Evolutionary conservation across 1,140 invertebrate species (phyloP).

Genomic region (Asobara japonica): DNA sequence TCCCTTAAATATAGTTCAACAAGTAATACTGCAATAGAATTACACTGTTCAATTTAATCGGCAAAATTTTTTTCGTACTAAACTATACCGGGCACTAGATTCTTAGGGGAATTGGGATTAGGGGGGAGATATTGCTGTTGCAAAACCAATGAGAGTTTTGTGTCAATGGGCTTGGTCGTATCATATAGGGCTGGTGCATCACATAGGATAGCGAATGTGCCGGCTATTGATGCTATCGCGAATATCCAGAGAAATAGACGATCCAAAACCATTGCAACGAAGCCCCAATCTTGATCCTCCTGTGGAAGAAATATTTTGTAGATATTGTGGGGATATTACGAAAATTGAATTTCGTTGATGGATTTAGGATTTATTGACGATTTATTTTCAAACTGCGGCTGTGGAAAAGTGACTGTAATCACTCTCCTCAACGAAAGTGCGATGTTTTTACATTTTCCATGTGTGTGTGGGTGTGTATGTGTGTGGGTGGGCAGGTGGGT

Average conservation of each 20-base stretch:
- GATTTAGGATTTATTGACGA: too few relatives aligned
- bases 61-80: constrained; percentile 15
- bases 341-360: too few relatives aligned
- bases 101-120: constrained; percentile 45
- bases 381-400: too few relatives aligned
- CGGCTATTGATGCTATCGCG: constrained; percentile 88
- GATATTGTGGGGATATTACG: constrained; percentile 7
- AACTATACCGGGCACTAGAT: constrained; percentile 40
- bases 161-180: constrained; percentile 89
- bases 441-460: too few relatives aligned
- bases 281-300: constrained; percentile 99
- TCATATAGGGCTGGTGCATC: constrained; percentile 92
- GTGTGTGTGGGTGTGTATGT: too few relatives aligned
- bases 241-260: constrained; percentile 97
- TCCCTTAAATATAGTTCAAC: neutral
- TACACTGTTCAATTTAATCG: neutral
- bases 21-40: constrained; percentile 5
- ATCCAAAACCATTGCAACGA: constrained; percentile 99
- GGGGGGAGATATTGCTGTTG: constrained; percentile 77
- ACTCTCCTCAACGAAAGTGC: too few relatives aligned
- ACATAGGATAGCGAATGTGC: constrained; percentile 86
- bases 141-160: constrained; percentile 84
- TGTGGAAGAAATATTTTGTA: constrained; percentile 56
- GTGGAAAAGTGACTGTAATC: too few relatives aligned
- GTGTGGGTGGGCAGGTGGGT: too few relatives aligned